Evolutionary conservation across 2,888 invertebrate species (phyloP), one percentile per base, ranked within the genome.

Genomic region (Orthosia cruda): DNA sequence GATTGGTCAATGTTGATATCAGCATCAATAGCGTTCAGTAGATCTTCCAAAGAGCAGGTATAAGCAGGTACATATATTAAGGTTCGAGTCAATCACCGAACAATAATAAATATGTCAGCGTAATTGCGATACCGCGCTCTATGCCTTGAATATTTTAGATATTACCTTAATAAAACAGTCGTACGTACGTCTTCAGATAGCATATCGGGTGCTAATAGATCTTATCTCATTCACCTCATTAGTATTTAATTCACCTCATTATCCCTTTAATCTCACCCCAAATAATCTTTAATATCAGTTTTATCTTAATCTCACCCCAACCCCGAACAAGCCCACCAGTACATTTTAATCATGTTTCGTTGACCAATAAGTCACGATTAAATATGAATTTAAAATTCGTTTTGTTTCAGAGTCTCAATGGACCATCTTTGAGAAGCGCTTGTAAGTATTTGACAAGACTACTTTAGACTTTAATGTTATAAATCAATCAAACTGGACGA

Each of bases 191-290:
- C 9, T 32, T 64, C 54, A 11, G 40, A 55, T 40, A 65, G 54
- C 54, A 65, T 23, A 20, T 54, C 20, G 54, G 54, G 23, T 45
- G 23, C 23, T 9, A 55, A 18, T 18, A 23, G 20, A 55, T 47
- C 7, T 55, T 45, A 66, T 66, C 23, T 45, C 45, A 55, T 47
- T 55, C 45, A 57, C 45, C 23, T 66, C 55, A 57, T 47, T 66
- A 13, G 55, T 55, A 57, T 55, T 55, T 23, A 45, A n/a, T n/a
- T n/a, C n/a, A n/a, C n/a, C n/a, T 45, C 9, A 23, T 3, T 23
- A 66, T 45, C 54, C 40, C 40, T 54, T 65, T 54, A 45, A 11
- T 40, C 23, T 18, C 40, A 54, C 40, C 32, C 50, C 52, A 64
- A 64, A 32, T 18, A 9, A 9, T 9, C 9, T 32, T 7, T 26